These are phyloP conservation scores for Hormaphis cornu DNA, from an alignment of 1,140 invertebrate genomes.

Conservation along the genomic window DNA sequence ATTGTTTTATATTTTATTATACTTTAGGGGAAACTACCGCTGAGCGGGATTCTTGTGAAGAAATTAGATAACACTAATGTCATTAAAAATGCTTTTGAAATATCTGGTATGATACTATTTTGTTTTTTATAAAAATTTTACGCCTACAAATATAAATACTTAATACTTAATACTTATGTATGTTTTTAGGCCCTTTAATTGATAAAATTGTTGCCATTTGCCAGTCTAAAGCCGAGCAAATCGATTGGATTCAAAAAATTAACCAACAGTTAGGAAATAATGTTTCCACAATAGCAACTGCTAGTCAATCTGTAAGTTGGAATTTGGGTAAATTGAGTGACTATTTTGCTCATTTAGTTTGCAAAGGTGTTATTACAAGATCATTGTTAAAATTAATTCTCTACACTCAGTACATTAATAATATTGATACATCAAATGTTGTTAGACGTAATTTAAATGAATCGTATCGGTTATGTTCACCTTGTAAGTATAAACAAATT, in stretches of 20 bases:
- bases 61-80: conserved; percentile 68
- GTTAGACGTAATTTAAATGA: background rate
- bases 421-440: conserved; percentile 43
- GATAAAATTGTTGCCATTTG: conserved; percentile 80
- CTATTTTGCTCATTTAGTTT: conserved; percentile 61
- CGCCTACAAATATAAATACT: background rate
- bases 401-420: conserved; percentile 52
- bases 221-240: conserved; percentile 70
- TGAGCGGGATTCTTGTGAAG: conserved; percentile 71
- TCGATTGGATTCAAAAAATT: conserved; percentile 75
- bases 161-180: background rate
- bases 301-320: conserved; percentile 1
- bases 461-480: background rate
- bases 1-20: background rate
- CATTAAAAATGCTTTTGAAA: conserved; percentile 83
- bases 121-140: background rate
- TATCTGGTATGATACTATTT: conserved; percentile 51
- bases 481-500: background rate
- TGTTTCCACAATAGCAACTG: conserved; percentile 38
- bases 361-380: conserved; percentile 57
- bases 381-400: conserved; percentile 62
- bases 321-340: conserved; percentile 54
- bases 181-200: conserved; percentile 66
- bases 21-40: conserved; percentile 73
- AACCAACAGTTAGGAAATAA: conserved; percentile 52